Base-by-base conservation (phyloP, 1,140 invertebrate genomes). In the Procambarus virginalis region DNA sequence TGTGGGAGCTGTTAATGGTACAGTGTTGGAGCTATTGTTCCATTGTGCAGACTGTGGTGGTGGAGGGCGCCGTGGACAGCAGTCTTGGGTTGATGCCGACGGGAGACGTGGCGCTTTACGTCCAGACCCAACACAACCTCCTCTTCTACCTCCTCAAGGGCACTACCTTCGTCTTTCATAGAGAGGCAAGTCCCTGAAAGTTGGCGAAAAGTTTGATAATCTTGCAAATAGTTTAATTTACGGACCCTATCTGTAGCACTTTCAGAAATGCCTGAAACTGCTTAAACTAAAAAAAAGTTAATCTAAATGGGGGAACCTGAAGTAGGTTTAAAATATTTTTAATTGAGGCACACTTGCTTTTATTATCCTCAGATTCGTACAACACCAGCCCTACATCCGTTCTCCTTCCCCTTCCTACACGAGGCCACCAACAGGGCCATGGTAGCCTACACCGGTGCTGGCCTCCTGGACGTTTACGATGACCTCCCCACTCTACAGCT, bases 401-500 rank as follows among this genome's bases (percentile, higher is more conserved):
- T 73, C 68, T 73, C 68, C n/a, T 73, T 73, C 6, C 68, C 68
- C 5, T 73, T 73, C 68, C 22, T 73, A 22, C 22, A 73, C 68
- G n/a, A 5, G 4, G 68, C n/a, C n/a, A 34, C 68, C 68, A 73
- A 73, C 68, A 73, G 5, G 5, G n/a, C 68, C 5, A 73, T 73
- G 68, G 68, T 73, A 22, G 22, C 68, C 5, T 73, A 73, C 68
- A 73, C 68, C 1, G 68, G 68, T n/a, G n/a, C 22, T 2, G 68
- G 68, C n/a, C 68, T 73, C 22, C 68, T 73, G 68, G 8, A 73
- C 14, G 68, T 9, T 2, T 73, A 73, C 68, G 68, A 73, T 6
- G 68, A 73, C 68, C 22, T 73, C n/a, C 68, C 68, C 68, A 73
- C 68, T 34, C 68, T 73, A 6, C 68, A 73, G 68, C 68, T 34